These are phyloP conservation scores for Isaurus tuberculatus DNA, from an alignment of 92 coral and sea anemone genomes.

Conservation along the genomic window DNA sequence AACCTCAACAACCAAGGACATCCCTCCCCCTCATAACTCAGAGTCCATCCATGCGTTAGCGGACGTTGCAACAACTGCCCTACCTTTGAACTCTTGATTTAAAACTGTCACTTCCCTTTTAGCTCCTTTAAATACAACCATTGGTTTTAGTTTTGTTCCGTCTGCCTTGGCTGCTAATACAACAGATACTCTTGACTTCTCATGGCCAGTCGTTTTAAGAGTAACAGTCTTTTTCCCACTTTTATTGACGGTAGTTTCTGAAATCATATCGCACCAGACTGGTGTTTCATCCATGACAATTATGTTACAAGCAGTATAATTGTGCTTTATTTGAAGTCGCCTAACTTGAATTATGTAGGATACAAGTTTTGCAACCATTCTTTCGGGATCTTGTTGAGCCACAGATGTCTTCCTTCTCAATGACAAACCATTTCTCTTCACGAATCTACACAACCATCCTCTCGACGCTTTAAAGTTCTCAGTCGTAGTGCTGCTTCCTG, in stretches of 20 bases:
- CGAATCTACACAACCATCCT: conserved; percentile 74
- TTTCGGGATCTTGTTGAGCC: conserved; percentile 76
- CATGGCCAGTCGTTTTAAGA: conserved; percentile 72
- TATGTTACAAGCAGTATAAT: conserved; percentile 57
- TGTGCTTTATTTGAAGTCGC: conserved; percentile 69
- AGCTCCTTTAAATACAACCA: conserved; percentile 79
- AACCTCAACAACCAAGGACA: too few species aligned
- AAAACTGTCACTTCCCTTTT: conserved; percentile 70
- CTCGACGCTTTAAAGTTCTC: conserved; percentile 73
- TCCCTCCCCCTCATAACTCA: conserved; percentile 64
- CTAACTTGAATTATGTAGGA: conserved; percentile 71
- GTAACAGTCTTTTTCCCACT: conserved; percentile 58
- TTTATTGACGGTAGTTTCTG: conserved; percentile 64
- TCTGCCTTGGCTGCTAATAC: conserved; percentile 70
- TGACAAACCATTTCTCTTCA: conserved; percentile 72
- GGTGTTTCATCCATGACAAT: too few species aligned
- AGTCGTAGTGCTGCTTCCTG: conserved; percentile 39
- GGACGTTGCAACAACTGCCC: conserved; percentile 70
- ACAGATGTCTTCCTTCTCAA: conserved; percentile 78
- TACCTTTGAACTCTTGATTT: conserved; percentile 67
- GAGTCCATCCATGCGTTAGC: conserved; percentile 71
- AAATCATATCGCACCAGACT: too few species aligned
- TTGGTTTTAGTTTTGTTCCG: conserved; percentile 78
- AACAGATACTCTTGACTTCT: conserved; percentile 70
- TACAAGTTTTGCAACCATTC: conserved; percentile 75